Evolutionary conservation across 2,888 invertebrate species (phyloP).

Genomic region (Sericinus montela): DNA sequence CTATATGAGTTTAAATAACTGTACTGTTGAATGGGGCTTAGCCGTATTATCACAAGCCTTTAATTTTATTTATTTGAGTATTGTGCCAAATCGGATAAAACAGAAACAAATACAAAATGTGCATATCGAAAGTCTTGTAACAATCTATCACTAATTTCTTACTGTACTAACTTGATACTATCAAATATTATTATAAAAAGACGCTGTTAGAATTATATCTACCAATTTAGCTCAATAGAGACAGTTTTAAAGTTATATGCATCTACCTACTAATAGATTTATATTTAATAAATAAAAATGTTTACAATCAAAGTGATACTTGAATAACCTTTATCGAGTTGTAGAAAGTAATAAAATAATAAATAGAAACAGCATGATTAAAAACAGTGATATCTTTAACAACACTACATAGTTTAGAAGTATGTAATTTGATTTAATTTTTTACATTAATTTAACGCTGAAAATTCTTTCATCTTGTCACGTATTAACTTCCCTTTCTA

Average conservation of each 20-base stretch:
- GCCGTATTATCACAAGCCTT: background rate
- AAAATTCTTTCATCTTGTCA: no score
- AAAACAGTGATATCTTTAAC: no score
- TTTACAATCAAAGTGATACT: background rate
- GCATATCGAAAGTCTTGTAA: constrained; percentile 14
- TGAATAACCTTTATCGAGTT: background rate
- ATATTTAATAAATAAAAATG: background rate
- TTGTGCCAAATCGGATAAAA: constrained; percentile 17
- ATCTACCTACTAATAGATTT: background rate
- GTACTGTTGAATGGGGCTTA: background rate
- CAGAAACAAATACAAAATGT: background rate
- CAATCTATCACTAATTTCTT: constrained; percentile 12
- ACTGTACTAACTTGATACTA: constrained; percentile 2
- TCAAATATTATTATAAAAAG: constrained; percentile 11
- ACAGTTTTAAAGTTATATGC: constrained; percentile 5
- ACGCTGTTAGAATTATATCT: constrained; percentile 10
- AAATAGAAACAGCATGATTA: no score
- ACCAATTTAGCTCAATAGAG: constrained; percentile 14
- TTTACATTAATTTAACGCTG: background rate
- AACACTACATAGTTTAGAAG: no score
- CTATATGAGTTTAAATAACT: background rate
- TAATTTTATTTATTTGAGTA: constrained; percentile 2
- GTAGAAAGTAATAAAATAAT: background rate
- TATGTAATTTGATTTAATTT: background rate
- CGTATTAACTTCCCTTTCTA: constrained; percentile 4